Evolutionary conservation across 1,140 invertebrate genomes (phyloP), one percentile per base, ranked within the genome.

Genomic region (Conopomorpha cramerella): DNA sequence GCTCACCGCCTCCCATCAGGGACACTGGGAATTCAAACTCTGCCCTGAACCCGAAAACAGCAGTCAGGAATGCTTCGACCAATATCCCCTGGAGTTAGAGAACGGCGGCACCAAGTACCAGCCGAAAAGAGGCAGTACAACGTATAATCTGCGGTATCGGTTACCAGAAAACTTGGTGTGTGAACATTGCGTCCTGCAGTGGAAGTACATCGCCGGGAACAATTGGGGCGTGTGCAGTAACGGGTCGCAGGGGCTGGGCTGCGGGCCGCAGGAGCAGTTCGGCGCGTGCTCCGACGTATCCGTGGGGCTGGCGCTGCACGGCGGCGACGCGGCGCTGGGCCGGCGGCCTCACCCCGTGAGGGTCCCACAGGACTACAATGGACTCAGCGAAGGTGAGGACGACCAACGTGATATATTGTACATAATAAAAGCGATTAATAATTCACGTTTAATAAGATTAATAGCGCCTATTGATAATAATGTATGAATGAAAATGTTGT

Each of bases 261-360:
- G 91, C 55, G 92, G 92, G 0, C 82, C 86, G 1, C 91, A 93
- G 66, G 91, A 94, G 59, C 87, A 91, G 49, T 95, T 95, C 58
- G 80, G 90, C 1, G 86, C 88, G 0, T 95, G 92, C 49, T 85
- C 92, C 0, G 92, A 95, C 50, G 84, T 95, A 4, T 66, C 81
- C 1, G 88, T 95, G n/a, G 81, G n/a, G n/a, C n/a, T n/a, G n/a
- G n/a, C n/a, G n/a, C n/a, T n/a, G n/a, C n/a, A n/a, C n/a, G n/a
- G n/a, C n/a, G n/a, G n/a, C n/a, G n/a, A n/a, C n/a, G n/a, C n/a
- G n/a, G n/a, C n/a, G n/a, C n/a, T n/a, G n/a, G n/a, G n/a, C n/a
- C n/a, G n/a, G n/a, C n/a, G n/a, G n/a, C n/a, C n/a, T n/a, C n/a
- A n/a, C n/a, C n/a, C n/a, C n/a, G n/a, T n/a, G n/a, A n/a, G n/a